Conservation (phyloP, 2,113 vertebrate genomes). For the Nipponia nippon region DNA sequence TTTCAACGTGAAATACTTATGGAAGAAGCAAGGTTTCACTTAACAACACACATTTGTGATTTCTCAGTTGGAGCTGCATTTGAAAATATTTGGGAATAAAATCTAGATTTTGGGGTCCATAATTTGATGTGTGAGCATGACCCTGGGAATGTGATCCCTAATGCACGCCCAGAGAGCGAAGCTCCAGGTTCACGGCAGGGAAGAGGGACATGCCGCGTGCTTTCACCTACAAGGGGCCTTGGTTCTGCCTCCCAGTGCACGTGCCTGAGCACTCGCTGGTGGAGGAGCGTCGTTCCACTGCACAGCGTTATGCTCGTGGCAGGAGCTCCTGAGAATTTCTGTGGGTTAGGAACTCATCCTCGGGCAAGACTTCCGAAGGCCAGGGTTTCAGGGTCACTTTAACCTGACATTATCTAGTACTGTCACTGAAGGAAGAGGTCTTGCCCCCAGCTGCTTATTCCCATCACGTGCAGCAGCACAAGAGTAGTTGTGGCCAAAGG, state of each 20-base stretch:
- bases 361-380: neutral
- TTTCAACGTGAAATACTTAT: neutral
- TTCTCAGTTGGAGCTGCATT: neutral
- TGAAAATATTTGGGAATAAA: neutral
- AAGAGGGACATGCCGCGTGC: accelerated
- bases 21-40: neutral
- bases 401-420: neutral
- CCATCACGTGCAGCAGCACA: neutral
- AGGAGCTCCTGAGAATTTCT: neutral
- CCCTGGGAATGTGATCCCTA: neutral
- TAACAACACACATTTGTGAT: neutral
- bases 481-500: neutral
- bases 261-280: neutral
- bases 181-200: neutral
- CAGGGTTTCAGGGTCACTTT: neutral
- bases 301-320: neutral
- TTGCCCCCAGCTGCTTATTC: neutral
- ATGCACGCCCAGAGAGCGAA: neutral
- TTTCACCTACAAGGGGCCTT: neutral
- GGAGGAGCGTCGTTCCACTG: neutral
- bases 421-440: neutral
- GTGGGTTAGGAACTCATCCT: neutral
- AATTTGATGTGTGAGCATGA: neutral
- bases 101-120: neutral
- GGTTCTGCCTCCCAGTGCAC: neutral